A percentile compares a stretch with the other conserved stretches of the same genome.
Conservation (phyloP, 2,797 vertebrate species). For the Gadopsis bispinosus region DNA sequence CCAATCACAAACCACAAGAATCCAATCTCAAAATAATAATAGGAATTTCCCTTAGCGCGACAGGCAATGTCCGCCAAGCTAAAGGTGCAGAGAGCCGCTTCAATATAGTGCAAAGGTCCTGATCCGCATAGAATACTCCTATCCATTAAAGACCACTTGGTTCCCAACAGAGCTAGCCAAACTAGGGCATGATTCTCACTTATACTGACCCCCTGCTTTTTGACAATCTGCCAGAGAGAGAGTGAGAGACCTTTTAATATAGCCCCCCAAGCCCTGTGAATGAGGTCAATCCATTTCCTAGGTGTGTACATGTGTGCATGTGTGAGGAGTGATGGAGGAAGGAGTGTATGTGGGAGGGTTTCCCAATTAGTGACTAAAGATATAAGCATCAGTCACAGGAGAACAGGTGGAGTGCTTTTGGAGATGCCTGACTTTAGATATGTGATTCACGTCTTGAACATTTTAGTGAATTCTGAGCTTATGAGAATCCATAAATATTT, state of each 20-base stretch:
- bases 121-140: constrained; percentile 69
- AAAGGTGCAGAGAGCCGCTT: constrained; percentile 52
- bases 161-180: constrained; percentile 78
- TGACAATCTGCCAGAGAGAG: constrained; percentile 74
- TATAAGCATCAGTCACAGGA: constrained; percentile 62
- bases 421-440: constrained; percentile 48
- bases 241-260: constrained; percentile 78
- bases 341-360: constrained; percentile 58
- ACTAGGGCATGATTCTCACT: constrained; percentile 83
- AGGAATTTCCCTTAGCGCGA: constrained; percentile 43
- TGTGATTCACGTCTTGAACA: constrained; percentile 52
- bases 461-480: constrained; percentile 62
- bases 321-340: constrained; percentile 51
- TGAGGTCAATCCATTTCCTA: constrained; percentile 77
- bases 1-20: constrained; percentile 51
- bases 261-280: constrained; percentile 72
- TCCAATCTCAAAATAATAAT: constrained; percentile 59
- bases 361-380: constrained; percentile 73
- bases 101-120: constrained; percentile 61
- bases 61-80: constrained; percentile 38
- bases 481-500: constrained; percentile 71
- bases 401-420: constrained; percentile 62
- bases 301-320: constrained; percentile 53
- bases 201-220: constrained; percentile 77
- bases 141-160: constrained; percentile 76